phyloP scores from a whole-genome alignment of 2,797 vertebrate genomes.

The Acanthis flammea region DNA sequence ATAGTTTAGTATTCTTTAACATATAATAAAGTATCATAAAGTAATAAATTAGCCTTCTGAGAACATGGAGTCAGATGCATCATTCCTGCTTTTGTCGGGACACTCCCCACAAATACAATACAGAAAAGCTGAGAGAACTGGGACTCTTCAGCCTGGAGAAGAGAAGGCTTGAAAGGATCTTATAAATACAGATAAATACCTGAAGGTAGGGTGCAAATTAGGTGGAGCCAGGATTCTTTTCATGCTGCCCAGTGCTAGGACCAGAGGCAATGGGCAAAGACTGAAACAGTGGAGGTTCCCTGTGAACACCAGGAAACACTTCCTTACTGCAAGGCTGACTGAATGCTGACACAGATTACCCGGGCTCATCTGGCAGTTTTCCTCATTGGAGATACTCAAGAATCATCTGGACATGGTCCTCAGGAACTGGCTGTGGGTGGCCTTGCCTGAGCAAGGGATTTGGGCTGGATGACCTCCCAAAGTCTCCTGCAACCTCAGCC shows the following conservation, averaged over 20 bases:
- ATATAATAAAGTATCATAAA: no score
- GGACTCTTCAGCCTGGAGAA: background rate
- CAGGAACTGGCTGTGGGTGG: background rate
- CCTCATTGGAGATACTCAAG: background rate
- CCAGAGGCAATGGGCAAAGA: background rate
- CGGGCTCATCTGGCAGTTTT: background rate
- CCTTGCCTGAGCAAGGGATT: background rate
- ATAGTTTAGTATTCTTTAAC: no score
- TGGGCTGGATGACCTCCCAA: background rate
- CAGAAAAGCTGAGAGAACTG: background rate
- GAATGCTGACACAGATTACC: background rate
- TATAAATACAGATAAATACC: background rate
- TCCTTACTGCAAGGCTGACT: background rate
- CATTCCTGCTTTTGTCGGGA: no score
- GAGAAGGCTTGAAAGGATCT: background rate
- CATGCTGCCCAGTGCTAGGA: fast-evolving
- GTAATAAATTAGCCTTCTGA: no score
- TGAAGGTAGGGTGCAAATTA: background rate
- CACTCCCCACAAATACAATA: no score
- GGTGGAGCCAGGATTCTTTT: background rate
- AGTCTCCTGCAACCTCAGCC: background rate
- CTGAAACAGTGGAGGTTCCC: background rate
- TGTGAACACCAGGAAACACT: background rate
- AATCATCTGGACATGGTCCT: background rate
- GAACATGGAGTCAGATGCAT: no score